Evolutionary conservation across 1,140 invertebrate genomes (phyloP), one percentile per base, ranked within the genome.

Genomic region (Onthophagus taurus): DNA sequence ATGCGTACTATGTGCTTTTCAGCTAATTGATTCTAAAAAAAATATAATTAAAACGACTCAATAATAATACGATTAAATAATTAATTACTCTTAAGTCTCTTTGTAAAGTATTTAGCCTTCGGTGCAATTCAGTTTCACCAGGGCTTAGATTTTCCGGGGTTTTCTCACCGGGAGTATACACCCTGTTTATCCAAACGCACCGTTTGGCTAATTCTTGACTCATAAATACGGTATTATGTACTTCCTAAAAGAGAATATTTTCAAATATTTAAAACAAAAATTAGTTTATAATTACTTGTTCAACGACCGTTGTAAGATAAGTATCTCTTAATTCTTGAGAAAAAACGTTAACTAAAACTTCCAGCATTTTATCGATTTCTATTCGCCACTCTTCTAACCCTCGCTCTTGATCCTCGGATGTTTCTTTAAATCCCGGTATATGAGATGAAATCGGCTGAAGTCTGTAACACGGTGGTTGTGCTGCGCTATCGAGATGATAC

Each of bases 171-270:
- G 71, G 61, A 13, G 67, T 72, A 52, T 68, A 71, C 8, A 64
- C 73, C 44, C 72, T 68, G 55, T 71, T 78, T 62, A 83, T 72
- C 82, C 82, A 85, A 49, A 85, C 72, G 57, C 81, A 84, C 33
- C 80, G 72, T 54, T 80, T 76, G 2, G 81, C 81, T 34, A 82
- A 69, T 58, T 85, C 82, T 44, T 78, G 75, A 53, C 79, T 79
- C 73, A 83, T 80, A 36, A 83, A 71, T 5, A 85, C 78, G 2
- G 81, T 83, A 57, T 85, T 83, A 53, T 85, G 81, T 1, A 86
- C 79, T 63, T 84, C 81, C 76, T 80, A 57, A 0, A 57, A 50
- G 29, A 24, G 39, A 31, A 5, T 33, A 33, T 6, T 33, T 33
- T 6, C 5, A 33, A 33, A 6, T 6, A 33, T 33, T 6, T 13